Base-by-base conservation (phyloP, 2,113 vertebrate genomes). In the Pedionomus torquatus region DNA sequence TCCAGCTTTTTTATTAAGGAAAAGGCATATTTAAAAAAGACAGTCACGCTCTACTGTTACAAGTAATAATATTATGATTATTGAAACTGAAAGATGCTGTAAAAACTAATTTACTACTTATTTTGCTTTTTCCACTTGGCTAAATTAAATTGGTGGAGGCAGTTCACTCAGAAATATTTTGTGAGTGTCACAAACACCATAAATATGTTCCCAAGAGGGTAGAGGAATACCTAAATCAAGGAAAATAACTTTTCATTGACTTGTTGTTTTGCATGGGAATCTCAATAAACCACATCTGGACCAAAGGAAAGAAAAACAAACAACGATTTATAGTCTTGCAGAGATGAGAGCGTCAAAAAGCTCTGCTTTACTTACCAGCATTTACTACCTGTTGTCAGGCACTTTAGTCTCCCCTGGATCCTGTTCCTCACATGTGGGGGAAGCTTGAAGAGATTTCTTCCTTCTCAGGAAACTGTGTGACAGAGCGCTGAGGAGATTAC, bases 11-110 rank as follows among this genome's bases (percentile, higher is more conserved):
- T 20, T 49, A 24, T 63, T 16, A 52, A 46, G 60, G 35, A 37
- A 83, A 83, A 63, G 17, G 15, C 69, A 13, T 87, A 37, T 70
- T 84, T 66, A 10, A 72, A 76, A 71, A 75, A 82, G 41, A n/a
- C 70, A 82, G 65, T 51, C 37, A 13, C 54, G 69, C 43, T 91
- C 46, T 84, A 7, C 43, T 66, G 51, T 91, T 79, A 60, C 24
- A 16, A 51, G 25, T 64, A 88, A 85, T 85, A 88, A 79, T 60
- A 65, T 79, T 91, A 89, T 43, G 68, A 75, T 91, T 84, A 84
- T 82, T 91, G 89, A 89, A 96, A 87, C 41, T 61, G 92, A 97
- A 77, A 65, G 81, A 66, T 75, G 61, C 85, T 71, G 46, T 90
- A 79, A 72, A 94, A 95, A 75, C 72, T 77, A 64, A 83, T 89